Conservation (phyloP, 2,888 invertebrate species). For the Xylota sylvarum region DNA sequence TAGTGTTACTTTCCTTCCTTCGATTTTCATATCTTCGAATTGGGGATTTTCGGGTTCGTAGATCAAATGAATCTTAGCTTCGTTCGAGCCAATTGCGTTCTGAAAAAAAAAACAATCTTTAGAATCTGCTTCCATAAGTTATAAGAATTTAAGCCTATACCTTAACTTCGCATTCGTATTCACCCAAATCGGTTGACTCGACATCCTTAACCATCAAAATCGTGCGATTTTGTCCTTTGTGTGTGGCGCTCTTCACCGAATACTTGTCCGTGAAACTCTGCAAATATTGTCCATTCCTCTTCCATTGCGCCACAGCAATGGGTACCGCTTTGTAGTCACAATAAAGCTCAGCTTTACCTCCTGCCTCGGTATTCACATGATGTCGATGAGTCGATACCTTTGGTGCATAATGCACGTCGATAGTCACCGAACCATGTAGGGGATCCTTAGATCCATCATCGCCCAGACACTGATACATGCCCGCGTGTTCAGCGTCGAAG, state of each 20-base stretch:
- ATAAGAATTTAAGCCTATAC: conserved; percentile 56
- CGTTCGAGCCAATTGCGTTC: conserved; percentile 82
- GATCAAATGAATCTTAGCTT: conserved; percentile 80
- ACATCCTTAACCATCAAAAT: conserved; percentile 89
- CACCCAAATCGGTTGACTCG: conserved; percentile 89
- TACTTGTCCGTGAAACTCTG: conserved; percentile 81
- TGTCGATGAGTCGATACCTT: conserved; percentile 83
- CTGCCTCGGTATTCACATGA: conserved; percentile 81
- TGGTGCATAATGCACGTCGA: conserved; percentile 82
- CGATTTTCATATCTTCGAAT: conserved; percentile 80
- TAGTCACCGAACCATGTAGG: conserved; percentile 81
- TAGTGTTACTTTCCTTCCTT: conserved; percentile 81
- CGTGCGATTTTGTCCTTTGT: conserved; percentile 84
- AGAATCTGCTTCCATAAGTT: conserved; percentile 82
- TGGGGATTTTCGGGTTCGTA: conserved; percentile 83
- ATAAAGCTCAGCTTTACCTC: conserved; percentile 81
- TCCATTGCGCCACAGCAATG: conserved; percentile 80
- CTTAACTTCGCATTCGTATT: conserved; percentile 89
- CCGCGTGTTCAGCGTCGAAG: conserved; percentile 81
- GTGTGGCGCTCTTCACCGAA: conserved; percentile 85
- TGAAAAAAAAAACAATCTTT: conserved; percentile 29
- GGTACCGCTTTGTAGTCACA: conserved; percentile 83
- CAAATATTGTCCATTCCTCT: conserved; percentile 80
- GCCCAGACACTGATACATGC: conserved; percentile 83
- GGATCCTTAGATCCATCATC: conserved; percentile 81